Evolutionary conservation across 1,140 invertebrate species (phyloP).

Genomic region (Drosophila virilis): DNA sequence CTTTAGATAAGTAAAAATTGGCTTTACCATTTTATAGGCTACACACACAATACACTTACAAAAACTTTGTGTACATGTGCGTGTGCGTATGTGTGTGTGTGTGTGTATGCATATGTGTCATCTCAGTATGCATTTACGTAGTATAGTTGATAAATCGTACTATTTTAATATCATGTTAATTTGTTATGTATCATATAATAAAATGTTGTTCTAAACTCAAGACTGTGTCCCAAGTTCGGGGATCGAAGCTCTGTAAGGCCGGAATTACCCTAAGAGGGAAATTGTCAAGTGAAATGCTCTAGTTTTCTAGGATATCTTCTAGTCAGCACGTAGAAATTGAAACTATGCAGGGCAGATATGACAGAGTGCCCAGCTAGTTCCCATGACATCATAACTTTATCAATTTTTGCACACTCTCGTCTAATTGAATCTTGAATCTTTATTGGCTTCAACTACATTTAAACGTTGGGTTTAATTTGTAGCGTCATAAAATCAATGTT

Average conservation of each 20-base stretch:
- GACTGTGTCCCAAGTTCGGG: too few relatives aligned
- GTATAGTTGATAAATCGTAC: too few relatives aligned
- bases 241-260: too few relatives aligned
- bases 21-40: not conserved
- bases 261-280: too few relatives aligned
- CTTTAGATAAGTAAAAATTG: constrained; percentile 14
- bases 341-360: constrained; percentile 6
- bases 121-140: too few relatives aligned
- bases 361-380: not conserved
- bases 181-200: too few relatives aligned
- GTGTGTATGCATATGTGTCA: not conserved
- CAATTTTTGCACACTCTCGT: constrained; percentile 2
- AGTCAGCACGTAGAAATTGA: not conserved
- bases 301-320: not conserved
- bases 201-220: too few relatives aligned
- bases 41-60: not conserved
- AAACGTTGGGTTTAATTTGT: not conserved
- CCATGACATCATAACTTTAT: constrained; percentile 23
- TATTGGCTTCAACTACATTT: not conserved
- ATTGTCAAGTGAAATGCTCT: too few relatives aligned
- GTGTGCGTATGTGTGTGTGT: not conserved
- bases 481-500: constrained; percentile 9
- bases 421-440: constrained; percentile 1
- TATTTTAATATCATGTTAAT: too few relatives aligned
- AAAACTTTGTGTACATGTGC: not conserved